A percentile compares a stretch with the other conserved stretches of the same genome.
phyloP scores from a whole-genome alignment of 2,113 vertebrate genomes.

The Acinonyx jubatus region DNA sequence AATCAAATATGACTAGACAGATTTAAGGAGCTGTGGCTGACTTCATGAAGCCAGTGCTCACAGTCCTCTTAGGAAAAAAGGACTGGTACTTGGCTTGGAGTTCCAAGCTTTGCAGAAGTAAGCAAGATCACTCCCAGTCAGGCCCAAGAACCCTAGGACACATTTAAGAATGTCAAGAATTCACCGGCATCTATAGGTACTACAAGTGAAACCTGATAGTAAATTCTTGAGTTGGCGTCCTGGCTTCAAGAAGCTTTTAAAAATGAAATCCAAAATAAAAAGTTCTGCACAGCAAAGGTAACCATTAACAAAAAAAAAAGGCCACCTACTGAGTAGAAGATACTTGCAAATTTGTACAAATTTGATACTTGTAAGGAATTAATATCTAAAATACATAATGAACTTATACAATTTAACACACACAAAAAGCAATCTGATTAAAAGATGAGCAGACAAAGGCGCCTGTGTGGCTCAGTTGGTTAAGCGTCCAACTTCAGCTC shows the following conservation, averaged over 20 bases:
- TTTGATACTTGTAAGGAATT: background rate
- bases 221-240: background rate
- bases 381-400: background rate
- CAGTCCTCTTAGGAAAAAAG: conserved; percentile 14
- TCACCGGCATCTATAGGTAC: conserved; percentile 8
- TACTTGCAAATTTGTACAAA: background rate
- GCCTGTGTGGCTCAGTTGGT: too few relatives aligned
- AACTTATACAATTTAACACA: background rate
- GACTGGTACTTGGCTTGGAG: background rate
- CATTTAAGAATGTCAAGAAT: background rate
- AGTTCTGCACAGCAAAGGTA: background rate
- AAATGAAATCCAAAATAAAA: background rate
- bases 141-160: background rate
- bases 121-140: background rate
- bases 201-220: conserved; percentile 9
- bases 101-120: background rate
- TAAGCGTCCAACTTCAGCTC: too few relatives aligned
- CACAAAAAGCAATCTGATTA: background rate
- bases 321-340: background rate
- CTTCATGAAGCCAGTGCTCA: background rate
- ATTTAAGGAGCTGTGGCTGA: background rate
- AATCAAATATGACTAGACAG: background rate
- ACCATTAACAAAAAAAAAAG: background rate
- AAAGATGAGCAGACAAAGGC: background rate
- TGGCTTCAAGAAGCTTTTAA: background rate